Conservation (phyloP, 2,113 vertebrate genomes). For the Ophiodon elongatus region DNA sequence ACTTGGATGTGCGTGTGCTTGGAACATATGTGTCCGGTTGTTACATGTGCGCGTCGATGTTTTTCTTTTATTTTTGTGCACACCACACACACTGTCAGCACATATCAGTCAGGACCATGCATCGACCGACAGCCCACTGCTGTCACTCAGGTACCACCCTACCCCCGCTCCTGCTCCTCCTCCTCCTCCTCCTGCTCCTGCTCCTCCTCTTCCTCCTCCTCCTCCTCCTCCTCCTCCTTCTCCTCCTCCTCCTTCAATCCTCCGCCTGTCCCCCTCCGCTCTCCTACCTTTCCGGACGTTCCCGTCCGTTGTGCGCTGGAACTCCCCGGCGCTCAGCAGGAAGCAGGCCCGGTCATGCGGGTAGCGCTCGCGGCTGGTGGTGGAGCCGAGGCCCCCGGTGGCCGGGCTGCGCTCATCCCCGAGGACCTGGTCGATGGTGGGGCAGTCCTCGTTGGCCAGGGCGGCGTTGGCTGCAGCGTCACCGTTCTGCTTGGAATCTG, state of each 20-base stretch:
- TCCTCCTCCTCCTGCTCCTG: not conserved
- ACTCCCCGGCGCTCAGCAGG: constrained; percentile 86
- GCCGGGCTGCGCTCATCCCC: constrained; percentile 95
- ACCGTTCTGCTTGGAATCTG: constrained; percentile 98
- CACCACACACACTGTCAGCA: constrained; percentile 22
- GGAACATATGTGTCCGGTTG: not conserved
- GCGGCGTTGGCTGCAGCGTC: constrained; percentile 96
- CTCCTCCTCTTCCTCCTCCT: not conserved
- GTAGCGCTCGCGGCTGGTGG: constrained; percentile 82
- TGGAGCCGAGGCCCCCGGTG: constrained; percentile 78
- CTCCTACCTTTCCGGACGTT: constrained; percentile 88
- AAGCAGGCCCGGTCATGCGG: constrained; percentile 87
- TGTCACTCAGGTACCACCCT: constrained; percentile 48
- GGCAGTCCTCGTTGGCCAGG: constrained; percentile 99
- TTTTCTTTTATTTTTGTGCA: not conserved
- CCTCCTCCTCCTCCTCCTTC: constrained; percentile 55
- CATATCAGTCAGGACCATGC: constrained; percentile 48
- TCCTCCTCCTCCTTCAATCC: not conserved
- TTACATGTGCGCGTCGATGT: not conserved
- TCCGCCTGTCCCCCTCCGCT: not conserved
- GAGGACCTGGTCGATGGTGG: constrained; percentile 98
- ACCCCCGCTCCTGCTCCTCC: not conserved
- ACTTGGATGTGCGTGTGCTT: not conserved
- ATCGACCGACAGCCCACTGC: constrained; percentile 29
- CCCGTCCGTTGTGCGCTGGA: constrained; percentile 85